Conservation (phyloP, 2,888 invertebrate genomes). For the Cheilosia soror region DNA sequence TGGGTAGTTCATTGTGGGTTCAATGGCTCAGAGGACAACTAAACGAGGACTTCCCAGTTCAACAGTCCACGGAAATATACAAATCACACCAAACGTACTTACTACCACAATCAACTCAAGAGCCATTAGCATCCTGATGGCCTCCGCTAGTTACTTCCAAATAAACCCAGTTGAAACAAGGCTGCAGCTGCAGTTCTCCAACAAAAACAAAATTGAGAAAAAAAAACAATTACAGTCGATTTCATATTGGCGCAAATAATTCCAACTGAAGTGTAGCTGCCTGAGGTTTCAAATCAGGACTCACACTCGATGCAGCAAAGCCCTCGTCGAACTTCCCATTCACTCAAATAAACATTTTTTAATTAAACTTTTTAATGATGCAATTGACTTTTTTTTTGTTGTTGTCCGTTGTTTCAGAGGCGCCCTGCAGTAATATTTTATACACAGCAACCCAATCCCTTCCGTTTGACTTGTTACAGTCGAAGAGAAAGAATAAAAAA, state of each 20-base stretch:
- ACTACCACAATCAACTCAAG: too few relatives aligned
- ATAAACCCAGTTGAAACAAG: too few relatives aligned
- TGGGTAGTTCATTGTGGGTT: too few relatives aligned
- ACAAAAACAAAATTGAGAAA: not conserved
- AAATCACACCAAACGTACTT: too few relatives aligned
- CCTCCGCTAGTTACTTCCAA: too few relatives aligned
- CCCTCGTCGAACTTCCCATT: slow-evolving; percentile 39
- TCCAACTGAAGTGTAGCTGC: slow-evolving; percentile 14
- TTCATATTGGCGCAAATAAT: slow-evolving; percentile 32
- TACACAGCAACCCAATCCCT: slow-evolving; percentile 22
- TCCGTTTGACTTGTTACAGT: slow-evolving; percentile 33
- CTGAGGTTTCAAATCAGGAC: not conserved
- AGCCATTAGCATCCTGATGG: too few relatives aligned
- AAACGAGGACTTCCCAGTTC: too few relatives aligned
- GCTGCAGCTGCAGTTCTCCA: not conserved
- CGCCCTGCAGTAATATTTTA: slow-evolving; percentile 33
- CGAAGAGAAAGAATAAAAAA: slow-evolving; percentile 8
- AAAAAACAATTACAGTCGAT: slow-evolving; percentile 28
- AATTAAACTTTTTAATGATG: slow-evolving; percentile 72
- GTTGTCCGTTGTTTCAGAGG: slow-evolving; percentile 18
- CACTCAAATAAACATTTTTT: slow-evolving; percentile 58
- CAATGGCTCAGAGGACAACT: too few relatives aligned
- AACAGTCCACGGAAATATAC: too few relatives aligned
- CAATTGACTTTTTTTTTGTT: slow-evolving; percentile 61
- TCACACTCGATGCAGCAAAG: slow-evolving; percentile 5